phyloP scores from a whole-genome alignment of 1,140 invertebrate genomes.

The Papilio aristodemus region DNA sequence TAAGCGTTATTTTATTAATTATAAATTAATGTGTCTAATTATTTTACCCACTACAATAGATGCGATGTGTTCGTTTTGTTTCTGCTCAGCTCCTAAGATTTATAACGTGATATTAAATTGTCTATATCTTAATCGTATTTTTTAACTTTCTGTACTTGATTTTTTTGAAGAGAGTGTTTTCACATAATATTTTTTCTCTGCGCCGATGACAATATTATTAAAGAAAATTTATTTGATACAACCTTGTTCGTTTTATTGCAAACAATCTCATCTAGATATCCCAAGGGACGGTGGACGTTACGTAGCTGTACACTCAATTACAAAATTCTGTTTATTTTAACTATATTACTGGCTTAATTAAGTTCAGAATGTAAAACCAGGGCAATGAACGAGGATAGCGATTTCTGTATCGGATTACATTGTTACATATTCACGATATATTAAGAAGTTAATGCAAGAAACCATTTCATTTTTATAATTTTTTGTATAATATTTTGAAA shows the following conservation, averaged over 20 bases:
- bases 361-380: slow-evolving; percentile 9
- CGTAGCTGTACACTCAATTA: neutral
- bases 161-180: too few species aligned
- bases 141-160: too few species aligned
- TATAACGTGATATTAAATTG: too few species aligned
- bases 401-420: slow-evolving; percentile 9
- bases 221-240: neutral
- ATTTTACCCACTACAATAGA: too few species aligned
- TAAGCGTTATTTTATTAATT: too few species aligned
- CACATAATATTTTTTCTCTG: neutral
- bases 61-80: too few species aligned
- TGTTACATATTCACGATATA: neutral
- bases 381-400: neutral
- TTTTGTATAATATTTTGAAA: too few species aligned
- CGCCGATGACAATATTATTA: neutral
- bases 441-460: neutral
- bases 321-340: slow-evolving; percentile 16
- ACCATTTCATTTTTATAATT: neutral
- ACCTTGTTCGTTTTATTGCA: neutral
- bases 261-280: neutral
- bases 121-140: too few species aligned
- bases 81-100: too few species aligned
- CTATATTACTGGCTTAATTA: slow-evolving; percentile 2
- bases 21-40: too few species aligned
- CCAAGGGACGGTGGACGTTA: neutral